Conservation (phyloP, 2,888 invertebrate genomes). For the Pammene fasciana region DNA sequence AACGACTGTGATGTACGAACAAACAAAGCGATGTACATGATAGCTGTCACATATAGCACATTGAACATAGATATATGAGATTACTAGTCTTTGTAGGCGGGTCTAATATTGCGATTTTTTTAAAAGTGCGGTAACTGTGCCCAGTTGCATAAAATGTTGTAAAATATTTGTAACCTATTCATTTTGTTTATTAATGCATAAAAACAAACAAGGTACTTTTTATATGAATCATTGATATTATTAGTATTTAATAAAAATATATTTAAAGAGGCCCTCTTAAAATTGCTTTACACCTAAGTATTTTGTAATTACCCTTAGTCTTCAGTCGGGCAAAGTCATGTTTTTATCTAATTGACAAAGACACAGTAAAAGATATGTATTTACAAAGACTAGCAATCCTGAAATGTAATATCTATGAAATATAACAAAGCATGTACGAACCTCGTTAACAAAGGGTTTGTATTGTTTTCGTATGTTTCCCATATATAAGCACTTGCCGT, state of each 20-base stretch:
- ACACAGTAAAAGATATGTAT: background rate
- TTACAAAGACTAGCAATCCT: conserved; percentile 35
- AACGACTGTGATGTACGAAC: conserved; percentile 45
- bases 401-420: conserved; percentile 12
- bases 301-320: background rate
- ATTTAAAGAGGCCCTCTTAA: no score
- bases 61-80: conserved; percentile 6
- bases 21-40: conserved; percentile 60
- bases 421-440: conserved; percentile 63
- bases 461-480: conserved; percentile 27
- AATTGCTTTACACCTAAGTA: no score
- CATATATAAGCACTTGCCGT: conserved; percentile 25
- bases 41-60: conserved; percentile 59
- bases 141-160: no score
- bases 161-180: no score
- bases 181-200: no score
- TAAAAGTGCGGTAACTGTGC: background rate
- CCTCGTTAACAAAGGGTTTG: conserved; percentile 72
- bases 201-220: no score
- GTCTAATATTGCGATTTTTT: background rate
- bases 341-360: background rate
- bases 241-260: no score
- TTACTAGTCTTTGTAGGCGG: conserved; percentile 16
- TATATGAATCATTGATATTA: no score
- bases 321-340: background rate